A percentile compares a stretch with the other conserved stretches of the same genome.
Conservation (phyloP, 2,797 vertebrate genomes). For the Eutrigla gurnardus region DNA sequence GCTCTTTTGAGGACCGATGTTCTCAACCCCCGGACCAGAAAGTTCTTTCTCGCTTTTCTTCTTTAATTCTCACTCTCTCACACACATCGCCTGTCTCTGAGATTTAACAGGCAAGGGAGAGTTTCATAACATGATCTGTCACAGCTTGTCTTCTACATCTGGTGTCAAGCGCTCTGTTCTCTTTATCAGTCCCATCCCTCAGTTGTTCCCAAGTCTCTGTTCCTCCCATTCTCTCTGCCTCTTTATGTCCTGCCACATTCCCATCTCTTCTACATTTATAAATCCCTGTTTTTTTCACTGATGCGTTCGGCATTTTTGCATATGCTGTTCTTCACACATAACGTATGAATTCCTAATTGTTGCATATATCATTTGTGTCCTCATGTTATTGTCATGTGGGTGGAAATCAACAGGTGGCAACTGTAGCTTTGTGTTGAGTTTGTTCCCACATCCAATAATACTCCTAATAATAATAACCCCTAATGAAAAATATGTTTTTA, state of each 20-base stretch:
- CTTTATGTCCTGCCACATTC: not conserved
- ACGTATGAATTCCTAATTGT: not conserved
- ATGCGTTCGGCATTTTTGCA: not conserved
- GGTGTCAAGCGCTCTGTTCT: conserved; percentile 54
- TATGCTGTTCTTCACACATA: not conserved
- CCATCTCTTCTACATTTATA: not conserved
- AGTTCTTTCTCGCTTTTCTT: conserved; percentile 22
- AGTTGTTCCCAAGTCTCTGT: conserved; percentile 22
- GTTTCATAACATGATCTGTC: conserved; percentile 54
- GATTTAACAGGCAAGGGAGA: conserved; percentile 47
- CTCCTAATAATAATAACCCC: not conserved
- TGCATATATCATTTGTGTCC: too few species aligned
- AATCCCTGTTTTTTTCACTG: not conserved
- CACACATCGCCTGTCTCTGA: conserved; percentile 27
- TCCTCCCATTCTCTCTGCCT: conserved; percentile 24
- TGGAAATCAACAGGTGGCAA: not conserved
- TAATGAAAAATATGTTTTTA: not conserved
- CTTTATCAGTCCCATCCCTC: conserved; percentile 32
- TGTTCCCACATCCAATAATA: not conserved
- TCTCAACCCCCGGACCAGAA: conserved; percentile 33
- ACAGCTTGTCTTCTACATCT: conserved; percentile 37
- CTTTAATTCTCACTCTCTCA: conserved; percentile 22
- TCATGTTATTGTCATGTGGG: not conserved
- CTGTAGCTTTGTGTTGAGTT: not conserved
- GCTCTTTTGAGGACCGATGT: conserved; percentile 1